Evolutionary conservation across 2,888 invertebrate genomes (phyloP).

Genomic region (Dryobota labecula): DNA sequence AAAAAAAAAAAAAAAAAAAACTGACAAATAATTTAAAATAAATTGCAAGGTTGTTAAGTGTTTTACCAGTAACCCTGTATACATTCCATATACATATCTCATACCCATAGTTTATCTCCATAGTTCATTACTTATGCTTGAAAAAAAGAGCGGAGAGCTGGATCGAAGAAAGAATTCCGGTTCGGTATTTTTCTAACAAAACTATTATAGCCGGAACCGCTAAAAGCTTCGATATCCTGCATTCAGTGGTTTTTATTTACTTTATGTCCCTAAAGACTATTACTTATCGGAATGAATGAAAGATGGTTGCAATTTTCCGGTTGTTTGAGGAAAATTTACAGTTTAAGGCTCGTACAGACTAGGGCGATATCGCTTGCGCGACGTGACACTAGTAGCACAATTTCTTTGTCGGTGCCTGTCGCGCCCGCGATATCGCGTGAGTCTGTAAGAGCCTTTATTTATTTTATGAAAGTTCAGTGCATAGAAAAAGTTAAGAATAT

Average conservation of each 20-base stretch:
- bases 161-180: background rate
- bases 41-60: too few species aligned
- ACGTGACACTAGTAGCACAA: too few species aligned
- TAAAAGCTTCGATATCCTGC: conserved; percentile 26
- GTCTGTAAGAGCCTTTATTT: background rate
- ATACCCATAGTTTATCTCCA: background rate
- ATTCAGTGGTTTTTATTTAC: conserved; percentile 35
- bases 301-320: conserved; percentile 6
- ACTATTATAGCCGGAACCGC: background rate
- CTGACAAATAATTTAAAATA: too few species aligned
- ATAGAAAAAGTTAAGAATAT: background rate
- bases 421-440: too few species aligned
- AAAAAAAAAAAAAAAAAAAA: too few species aligned
- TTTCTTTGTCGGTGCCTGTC: too few species aligned
- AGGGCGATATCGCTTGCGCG: too few species aligned
- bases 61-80: too few species aligned
- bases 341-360: too few species aligned
- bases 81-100: background rate
- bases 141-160: background rate
- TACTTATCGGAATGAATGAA: background rate
- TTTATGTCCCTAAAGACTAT: conserved; percentile 23
- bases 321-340: background rate
- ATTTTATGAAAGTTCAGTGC: background rate
- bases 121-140: background rate
- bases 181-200: background rate